Evolutionary conservation across 2,888 invertebrate species (phyloP).

Genomic region (Rosalia funebris): DNA sequence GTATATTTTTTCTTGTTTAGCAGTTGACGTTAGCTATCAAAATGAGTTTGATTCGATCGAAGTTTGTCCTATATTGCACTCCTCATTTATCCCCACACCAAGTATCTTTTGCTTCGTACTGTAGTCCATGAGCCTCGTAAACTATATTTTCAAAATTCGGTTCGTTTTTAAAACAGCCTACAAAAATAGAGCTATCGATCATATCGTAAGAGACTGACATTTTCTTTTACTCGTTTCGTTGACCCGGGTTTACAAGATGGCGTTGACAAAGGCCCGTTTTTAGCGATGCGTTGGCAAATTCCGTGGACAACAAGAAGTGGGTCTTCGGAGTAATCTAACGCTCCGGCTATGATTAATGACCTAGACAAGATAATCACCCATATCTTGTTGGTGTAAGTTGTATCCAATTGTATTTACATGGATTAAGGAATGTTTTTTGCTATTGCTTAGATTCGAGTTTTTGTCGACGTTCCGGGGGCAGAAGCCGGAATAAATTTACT

Average conservation of each 20-base stretch:
- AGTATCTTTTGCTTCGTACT: too few species aligned
- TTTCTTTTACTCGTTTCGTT: slow-evolving; percentile 33
- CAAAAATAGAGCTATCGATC: slow-evolving; percentile 27
- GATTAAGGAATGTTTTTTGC: slow-evolving; percentile 28
- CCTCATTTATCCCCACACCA: too few species aligned
- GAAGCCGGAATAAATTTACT: slow-evolving; percentile 18
- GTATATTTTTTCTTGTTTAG: too few species aligned
- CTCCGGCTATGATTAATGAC: slow-evolving; percentile 47
- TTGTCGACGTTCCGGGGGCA: slow-evolving; percentile 2
- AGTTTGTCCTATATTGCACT: too few species aligned
- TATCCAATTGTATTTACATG: slow-evolving; percentile 26
- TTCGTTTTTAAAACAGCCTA: slow-evolving; percentile 13
- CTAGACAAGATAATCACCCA: slow-evolving; percentile 52
- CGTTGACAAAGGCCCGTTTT: slow-evolving; percentile 51
- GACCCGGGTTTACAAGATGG: slow-evolving; percentile 44
- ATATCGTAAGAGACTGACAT: neutral
- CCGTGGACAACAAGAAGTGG: slow-evolving; percentile 42
- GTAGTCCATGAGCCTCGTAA: too few species aligned
- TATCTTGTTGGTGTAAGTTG: slow-evolving; percentile 49
- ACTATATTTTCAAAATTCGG: slow-evolving; percentile 12
- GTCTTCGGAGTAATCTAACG: slow-evolving; percentile 42
- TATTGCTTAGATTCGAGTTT: slow-evolving; percentile 13
- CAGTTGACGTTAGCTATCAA: too few species aligned
- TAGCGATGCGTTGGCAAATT: slow-evolving; percentile 35
- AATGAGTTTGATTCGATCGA: too few species aligned